phyloP scores from a whole-genome alignment of 2,113 vertebrate genomes.

The Catagonus wagneri region DNA sequence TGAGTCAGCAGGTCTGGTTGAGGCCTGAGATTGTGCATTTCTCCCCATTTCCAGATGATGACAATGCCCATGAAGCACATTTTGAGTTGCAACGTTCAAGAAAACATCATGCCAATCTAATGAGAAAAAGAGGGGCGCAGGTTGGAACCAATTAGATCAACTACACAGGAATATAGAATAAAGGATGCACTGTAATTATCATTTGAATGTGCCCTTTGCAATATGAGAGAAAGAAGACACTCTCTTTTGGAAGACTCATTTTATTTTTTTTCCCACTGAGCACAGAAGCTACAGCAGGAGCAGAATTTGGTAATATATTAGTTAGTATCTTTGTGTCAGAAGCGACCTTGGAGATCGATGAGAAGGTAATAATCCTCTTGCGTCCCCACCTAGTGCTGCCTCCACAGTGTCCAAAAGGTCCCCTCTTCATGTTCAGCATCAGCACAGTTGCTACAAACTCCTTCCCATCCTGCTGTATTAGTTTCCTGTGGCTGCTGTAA shows the following conservation, averaged over 20 bases:
- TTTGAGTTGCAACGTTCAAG: neutral
- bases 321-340: neutral
- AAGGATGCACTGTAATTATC: neutral
- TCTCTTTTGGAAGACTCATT: neutral
- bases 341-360: neutral
- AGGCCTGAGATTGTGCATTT: neutral
- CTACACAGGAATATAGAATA: neutral
- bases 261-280: neutral
- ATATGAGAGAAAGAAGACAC: neutral
- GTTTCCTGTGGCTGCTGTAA: neutral
- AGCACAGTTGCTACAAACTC: too few species aligned
- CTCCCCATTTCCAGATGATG: neutral
- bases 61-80: accelerated
- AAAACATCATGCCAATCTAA: neutral
- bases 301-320: neutral
- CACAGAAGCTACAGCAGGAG: neutral
- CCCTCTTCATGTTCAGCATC: neutral
- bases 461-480: neutral
- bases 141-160: constrained; percentile 1
- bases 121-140: neutral
- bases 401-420: neutral
- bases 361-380: neutral
- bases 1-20: neutral
- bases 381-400: neutral
- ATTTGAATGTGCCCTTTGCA: neutral